These are phyloP conservation scores for Tridacna gigas DNA, from an alignment of 2,888 invertebrate genomes.

Conservation along the genomic window DNA sequence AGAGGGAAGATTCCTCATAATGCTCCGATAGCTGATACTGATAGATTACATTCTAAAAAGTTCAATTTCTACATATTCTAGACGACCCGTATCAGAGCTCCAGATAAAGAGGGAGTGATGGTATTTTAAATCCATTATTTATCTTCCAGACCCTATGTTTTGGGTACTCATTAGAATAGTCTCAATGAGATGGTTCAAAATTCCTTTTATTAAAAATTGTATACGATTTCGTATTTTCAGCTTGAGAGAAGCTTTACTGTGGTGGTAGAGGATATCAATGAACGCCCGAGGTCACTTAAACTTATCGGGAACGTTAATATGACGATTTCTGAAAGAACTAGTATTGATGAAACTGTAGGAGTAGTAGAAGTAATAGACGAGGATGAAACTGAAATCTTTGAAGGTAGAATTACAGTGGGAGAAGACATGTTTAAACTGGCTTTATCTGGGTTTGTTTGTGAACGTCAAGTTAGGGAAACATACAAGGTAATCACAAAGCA, in stretches of 20 bases:
- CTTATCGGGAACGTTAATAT: constrained; percentile 30
- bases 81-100: too few species aligned
- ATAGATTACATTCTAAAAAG: too few species aligned
- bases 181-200: too few species aligned
- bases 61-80: too few species aligned
- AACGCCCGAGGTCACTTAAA: constrained; percentile 58
- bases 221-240: constrained; percentile 47
- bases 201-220: too few species aligned
- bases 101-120: too few species aligned
- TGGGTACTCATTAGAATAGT: too few species aligned
- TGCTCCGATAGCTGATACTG: too few species aligned
- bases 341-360: constrained; percentile 55
- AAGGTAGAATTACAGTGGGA: constrained; percentile 31
- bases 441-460: constrained; percentile 8
- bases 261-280: constrained; percentile 68
- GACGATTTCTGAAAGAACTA: constrained; percentile 60
- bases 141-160: too few species aligned
- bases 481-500: neutral
- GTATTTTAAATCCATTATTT: too few species aligned
- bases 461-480: neutral
- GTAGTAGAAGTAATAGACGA: constrained; percentile 57
- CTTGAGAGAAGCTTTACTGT: constrained; percentile 60
- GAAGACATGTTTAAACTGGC: constrained; percentile 55
- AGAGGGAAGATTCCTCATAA: too few species aligned
- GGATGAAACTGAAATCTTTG: constrained; percentile 62